Evolutionary conservation across 2,888 invertebrate species (phyloP), one percentile per base, ranked within the genome.

Genomic region (Digitonthophagus gazella): DNA sequence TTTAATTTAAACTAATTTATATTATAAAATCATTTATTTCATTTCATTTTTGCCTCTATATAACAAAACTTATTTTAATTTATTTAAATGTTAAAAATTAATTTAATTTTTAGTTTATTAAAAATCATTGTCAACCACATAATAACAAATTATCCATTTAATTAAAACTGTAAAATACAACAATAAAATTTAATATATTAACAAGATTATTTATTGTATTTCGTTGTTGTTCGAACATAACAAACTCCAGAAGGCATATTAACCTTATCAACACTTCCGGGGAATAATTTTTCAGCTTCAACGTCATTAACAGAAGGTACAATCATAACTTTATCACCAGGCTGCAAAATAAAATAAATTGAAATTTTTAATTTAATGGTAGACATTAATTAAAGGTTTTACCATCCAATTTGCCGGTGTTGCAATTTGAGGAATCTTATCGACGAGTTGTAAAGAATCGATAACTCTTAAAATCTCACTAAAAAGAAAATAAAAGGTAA

Each of bases 401-500:
- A 80, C 80, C 68, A 71, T 72, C 80, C 80, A 80, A 71, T 80
- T 80, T 3, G 80, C 80, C 15, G 81, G 81, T 3, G 81, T 81
- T 2, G 79, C 81, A 66, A 81, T 75, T 72, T 91, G 85, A 74
- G 91, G 90, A 67, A 87, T 83, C 69, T 84, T 85, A 73, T 90
- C 89, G 0, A 91, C 91, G 72, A 96, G 83, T 81, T 94, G 93
- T 58, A 95, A 85, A 0, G 94, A 93, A 80, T 95, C 95, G 72
- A 95, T 87, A 18, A 91, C 91, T 69, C 95, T 87, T 18, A 96
- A 83, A 71, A 96, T 91, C 85, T 96, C 95, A 83, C 94, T 95
- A 79, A 64, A 85, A 85, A 71, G 66, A 63, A 22, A n/a, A 20
- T 15, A 8, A 6, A 56, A 8, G 15, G 0, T n/a, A n/a, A n/a